Conservation (phyloP, 2,888 invertebrate species). For the Peribatodes rhomboidaria region DNA sequence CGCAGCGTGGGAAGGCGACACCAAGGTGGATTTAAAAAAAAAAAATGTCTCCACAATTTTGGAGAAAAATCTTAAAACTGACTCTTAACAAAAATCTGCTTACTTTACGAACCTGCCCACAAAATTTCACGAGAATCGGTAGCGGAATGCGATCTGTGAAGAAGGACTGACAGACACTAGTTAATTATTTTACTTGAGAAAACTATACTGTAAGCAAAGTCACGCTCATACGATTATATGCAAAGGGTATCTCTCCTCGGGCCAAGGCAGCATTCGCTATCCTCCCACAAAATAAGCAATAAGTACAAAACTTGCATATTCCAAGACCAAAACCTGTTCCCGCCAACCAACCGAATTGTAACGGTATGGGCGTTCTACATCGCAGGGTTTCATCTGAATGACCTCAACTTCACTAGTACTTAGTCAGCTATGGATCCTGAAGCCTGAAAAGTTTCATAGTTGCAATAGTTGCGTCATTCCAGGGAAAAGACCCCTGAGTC, state of each 20-base stretch:
- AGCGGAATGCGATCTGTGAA: too few relatives aligned
- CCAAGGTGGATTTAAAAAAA: too few relatives aligned
- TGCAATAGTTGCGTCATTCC: neutral
- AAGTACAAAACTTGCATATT: slow-evolving; percentile 44
- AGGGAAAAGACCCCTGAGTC: slow-evolving; percentile 23
- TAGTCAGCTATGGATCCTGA: slow-evolving; percentile 12
- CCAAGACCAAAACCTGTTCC: slow-evolving; percentile 42
- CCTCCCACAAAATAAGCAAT: slow-evolving; percentile 42
- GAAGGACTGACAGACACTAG: too few relatives aligned
- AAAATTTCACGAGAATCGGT: too few relatives aligned
- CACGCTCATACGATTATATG: neutral
- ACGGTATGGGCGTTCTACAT: slow-evolving; percentile 21
- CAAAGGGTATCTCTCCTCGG: neutral
- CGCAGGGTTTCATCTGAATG: slow-evolving; percentile 4
- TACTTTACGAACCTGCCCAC: too few relatives aligned
- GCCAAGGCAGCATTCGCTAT: slow-evolving; percentile 22
- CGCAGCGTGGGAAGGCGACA: too few relatives aligned
- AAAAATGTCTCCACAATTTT: too few relatives aligned
- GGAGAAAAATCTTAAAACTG: too few relatives aligned
- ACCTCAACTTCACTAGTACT: neutral
- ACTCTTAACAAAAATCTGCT: too few relatives aligned
- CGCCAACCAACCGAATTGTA: slow-evolving; percentile 11
- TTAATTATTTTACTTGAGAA: neutral
- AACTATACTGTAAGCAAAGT: neutral
- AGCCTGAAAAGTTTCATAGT: neutral